Percentiles rank a stretch among this genome's conserved stretches.
phyloP scores from a whole-genome alignment of 2,797 vertebrate species.

The Tenualosa thibaudeaui region DNA sequence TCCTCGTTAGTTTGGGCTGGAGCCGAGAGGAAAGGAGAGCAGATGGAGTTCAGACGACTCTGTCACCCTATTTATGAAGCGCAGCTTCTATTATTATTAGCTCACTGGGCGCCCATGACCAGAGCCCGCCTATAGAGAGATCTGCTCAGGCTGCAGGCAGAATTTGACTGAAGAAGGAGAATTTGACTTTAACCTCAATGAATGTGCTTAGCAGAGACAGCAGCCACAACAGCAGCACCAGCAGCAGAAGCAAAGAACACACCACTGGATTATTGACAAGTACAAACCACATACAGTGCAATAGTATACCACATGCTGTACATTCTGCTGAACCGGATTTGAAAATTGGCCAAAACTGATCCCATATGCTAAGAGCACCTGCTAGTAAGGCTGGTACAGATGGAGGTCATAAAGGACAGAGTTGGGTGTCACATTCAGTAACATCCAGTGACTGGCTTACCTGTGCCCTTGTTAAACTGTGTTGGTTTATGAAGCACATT shows the following conservation, averaged over 20 bases:
- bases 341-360: no score
- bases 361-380: no score
- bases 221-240: background rate
- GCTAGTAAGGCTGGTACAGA: no score
- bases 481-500: no score
- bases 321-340: no score
- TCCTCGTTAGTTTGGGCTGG: background rate
- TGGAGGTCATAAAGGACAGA: no score
- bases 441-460: no score
- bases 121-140: background rate
- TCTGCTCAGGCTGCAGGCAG: background rate
- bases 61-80: background rate
- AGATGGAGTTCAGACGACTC: background rate
- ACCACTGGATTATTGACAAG: background rate
- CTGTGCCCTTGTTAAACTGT: no score
- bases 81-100: constrained; percentile 4
- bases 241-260: background rate
- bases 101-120: background rate
- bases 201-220: background rate
- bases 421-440: no score
- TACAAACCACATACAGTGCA: background rate
- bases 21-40: constrained; percentile 4
- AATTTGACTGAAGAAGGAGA: background rate
- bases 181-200: constrained; percentile 12
- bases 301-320: no score